phyloP scores from a whole-genome alignment of 2,113 vertebrate genomes.

The Psittacara wagleri region DNA sequence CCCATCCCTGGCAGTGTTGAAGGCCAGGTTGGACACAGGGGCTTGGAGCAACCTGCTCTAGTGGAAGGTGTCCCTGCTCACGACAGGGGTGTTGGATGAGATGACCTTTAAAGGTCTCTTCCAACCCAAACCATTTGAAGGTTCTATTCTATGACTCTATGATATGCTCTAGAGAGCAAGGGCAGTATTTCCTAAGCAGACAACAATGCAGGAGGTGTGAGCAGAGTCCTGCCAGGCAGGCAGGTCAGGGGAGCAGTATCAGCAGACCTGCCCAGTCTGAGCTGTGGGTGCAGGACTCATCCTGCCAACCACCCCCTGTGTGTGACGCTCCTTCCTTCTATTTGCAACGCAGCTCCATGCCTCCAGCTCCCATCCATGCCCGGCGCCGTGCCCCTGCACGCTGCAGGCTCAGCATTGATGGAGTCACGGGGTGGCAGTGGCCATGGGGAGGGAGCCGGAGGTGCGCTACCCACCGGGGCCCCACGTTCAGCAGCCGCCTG shows the following conservation, averaged over 20 bases:
- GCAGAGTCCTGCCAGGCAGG: neutral
- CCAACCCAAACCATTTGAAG: neutral
- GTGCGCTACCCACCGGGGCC: neutral
- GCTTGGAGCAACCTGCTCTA: fast-evolving
- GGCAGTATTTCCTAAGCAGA: neutral
- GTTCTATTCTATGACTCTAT: neutral
- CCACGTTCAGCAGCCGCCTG: neutral
- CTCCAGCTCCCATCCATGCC: neutral
- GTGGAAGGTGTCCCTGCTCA: fast-evolving
- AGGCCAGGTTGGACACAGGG: fast-evolving
- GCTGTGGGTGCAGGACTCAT: neutral
- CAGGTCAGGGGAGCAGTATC: neutral
- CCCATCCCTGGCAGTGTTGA: neutral
- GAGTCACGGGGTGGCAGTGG: neutral
- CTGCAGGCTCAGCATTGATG: neutral
- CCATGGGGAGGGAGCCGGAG: neutral
- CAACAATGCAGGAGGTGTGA: fast-evolving
- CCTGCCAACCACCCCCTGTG: fast-evolving
- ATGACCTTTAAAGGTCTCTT: neutral
- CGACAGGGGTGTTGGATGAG: neutral
- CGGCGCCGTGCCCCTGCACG: fast-evolving
- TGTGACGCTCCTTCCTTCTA: neutral
- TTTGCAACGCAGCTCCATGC: fast-evolving
- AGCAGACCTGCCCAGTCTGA: neutral
- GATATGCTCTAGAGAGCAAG: neutral